Evolutionary conservation across 2,797 vertebrate genomes (phyloP).

Genomic region (Nyctibius grandis): DNA sequence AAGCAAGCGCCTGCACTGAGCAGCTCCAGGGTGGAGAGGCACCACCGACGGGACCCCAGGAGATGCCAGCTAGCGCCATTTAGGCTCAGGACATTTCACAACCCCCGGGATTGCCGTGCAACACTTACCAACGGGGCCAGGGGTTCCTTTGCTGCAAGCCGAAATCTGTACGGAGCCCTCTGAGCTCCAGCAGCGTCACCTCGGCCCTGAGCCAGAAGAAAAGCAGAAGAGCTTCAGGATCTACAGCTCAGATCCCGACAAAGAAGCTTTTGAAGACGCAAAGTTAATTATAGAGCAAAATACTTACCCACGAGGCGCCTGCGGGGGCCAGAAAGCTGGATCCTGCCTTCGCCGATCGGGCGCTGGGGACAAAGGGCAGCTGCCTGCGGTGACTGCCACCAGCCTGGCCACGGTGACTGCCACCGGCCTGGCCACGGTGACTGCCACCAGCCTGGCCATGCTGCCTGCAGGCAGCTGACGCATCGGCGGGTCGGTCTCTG

Average conservation of each 20-base stretch:
- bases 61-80: neutral
- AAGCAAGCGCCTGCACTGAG: rapidly evolving
- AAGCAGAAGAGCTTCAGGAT: slow-evolving; percentile 1
- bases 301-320: slow-evolving; percentile 7
- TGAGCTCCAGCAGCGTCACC: neutral
- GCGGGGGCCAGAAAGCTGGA: neutral
- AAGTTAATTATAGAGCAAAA: neutral
- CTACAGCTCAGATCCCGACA: neutral
- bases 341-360: neutral
- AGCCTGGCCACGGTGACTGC: neutral
- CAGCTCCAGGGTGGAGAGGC: neutral
- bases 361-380: neutral
- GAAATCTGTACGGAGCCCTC: neutral
- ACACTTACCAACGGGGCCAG: neutral
- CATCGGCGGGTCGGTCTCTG: neutral
- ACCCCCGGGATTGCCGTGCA: neutral
- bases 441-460: too few relatives aligned
- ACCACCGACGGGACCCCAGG: neutral
- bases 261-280: neutral
- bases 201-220: neutral
- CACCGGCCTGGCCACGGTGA: neutral
- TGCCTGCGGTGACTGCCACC: neutral
- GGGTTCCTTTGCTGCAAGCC: neutral
- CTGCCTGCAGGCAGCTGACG: neutral
- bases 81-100: neutral